phyloP scores from a whole-genome alignment of 30 jellyfish, hydroid and myxozoan genomes.

The Hydractinia symbiolongicarpus region DNA sequence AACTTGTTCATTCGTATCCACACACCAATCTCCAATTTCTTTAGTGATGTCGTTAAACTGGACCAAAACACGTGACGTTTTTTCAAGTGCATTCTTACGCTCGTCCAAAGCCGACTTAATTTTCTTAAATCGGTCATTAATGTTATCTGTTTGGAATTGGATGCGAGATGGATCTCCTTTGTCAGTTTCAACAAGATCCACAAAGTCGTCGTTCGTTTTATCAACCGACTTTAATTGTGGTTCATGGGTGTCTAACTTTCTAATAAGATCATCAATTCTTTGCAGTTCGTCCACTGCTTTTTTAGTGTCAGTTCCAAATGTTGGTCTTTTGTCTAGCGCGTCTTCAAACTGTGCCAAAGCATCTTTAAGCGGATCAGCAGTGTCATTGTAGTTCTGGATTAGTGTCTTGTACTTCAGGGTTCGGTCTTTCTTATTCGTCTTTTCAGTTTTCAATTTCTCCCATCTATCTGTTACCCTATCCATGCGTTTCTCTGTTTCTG shows the following conservation, averaged over 20 bases:
- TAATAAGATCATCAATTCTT: constrained; percentile 55
- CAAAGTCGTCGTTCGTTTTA: constrained; percentile 42
- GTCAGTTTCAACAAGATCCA: constrained; percentile 27
- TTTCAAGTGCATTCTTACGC: constrained; percentile 38
- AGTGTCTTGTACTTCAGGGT: constrained; percentile 16
- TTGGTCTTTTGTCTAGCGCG: constrained; percentile 43
- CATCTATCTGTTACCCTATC: constrained; percentile 50
- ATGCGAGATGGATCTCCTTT: constrained; percentile 45
- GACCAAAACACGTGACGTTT: constrained; percentile 38
- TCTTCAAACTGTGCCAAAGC: constrained; percentile 49
- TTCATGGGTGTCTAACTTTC: constrained; percentile 38
- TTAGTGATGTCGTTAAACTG: constrained; percentile 34
- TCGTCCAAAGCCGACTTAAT: constrained; percentile 32
- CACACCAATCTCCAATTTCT: constrained; percentile 55
- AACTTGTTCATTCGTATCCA: constrained; percentile 35
- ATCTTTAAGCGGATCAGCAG: constrained; percentile 34
- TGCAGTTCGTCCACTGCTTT: constrained; percentile 50
- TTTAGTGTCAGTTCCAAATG: constrained; percentile 54
- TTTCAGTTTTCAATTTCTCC: constrained; percentile 36
- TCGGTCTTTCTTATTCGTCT: constrained; percentile 22
- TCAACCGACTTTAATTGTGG: constrained; percentile 41
- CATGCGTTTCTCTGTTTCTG: constrained; percentile 46
- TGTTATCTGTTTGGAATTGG: constrained; percentile 33
- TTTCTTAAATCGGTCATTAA: constrained; percentile 32
- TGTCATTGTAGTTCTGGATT: constrained; percentile 25